Evolutionary conservation across 2,797 vertebrate genomes (phyloP), one percentile per base, ranked within the genome.

Genomic region (Poecilia picta): DNA sequence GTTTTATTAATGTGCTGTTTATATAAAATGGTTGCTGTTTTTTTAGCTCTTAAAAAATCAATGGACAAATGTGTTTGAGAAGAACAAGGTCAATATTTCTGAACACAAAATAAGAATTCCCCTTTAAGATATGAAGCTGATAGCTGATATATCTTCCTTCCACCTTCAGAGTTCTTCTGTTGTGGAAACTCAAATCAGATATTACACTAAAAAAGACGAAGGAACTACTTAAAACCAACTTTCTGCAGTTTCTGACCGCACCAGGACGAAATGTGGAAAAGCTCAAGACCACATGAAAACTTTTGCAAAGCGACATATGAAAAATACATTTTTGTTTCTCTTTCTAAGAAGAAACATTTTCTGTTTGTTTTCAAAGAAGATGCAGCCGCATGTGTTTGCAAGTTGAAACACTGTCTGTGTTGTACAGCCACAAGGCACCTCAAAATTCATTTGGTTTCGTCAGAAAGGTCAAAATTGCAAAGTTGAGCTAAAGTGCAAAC

Each of bases 401-500:
- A 15, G 72, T 31, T 20, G 43, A 81, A 55, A 72, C 55, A 66
- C 77, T 74, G 41, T n/a, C 8, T 75, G 76, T 64, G 71, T 80
- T 62, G 45, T 43, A 74, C 2, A 1, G 45, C 73, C 36, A 77
- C 39, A 46, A 46, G 72, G 39, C 47, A 2, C 47, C 55, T 39
- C 1, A 36, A 46, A 82, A 28, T 31, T 66, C 74, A 66, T 72
- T 15, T 0, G 12, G 36, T 77, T 83, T 47, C 11, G 18, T 33
- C 76, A 73, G 2, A 75, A 73, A 72, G 79, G 78, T 41, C 41
- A 76, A 84, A 80, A 80, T 79, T 36, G 78, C 43, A 68, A 59
- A 83, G 83, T 45, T 81, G 75, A 85, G 31, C 62, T 33, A 64
- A 83, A 66, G 74, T 70, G 8, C 74, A 68, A 74, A 59, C 46